Evolutionary conservation across 2,888 invertebrate genomes (phyloP).

Genomic region (Steinernema scapterisci): DNA sequence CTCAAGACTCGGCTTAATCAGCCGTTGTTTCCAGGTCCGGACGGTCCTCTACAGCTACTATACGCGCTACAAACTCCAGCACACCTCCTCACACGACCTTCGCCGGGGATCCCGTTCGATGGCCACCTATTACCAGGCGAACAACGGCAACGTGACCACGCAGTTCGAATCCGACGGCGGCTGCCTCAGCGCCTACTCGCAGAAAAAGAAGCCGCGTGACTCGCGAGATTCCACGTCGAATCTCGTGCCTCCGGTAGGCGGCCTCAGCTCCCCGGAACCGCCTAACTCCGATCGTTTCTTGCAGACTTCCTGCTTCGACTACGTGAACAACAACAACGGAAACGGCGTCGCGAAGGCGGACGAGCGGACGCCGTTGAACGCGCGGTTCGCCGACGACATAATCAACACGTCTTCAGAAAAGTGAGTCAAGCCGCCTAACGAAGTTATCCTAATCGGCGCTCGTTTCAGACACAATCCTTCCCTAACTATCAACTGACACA

Average conservation of each 20-base stretch:
- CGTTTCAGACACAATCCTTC: slow-evolving; percentile 17
- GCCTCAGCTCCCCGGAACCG: neutral
- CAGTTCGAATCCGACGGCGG: slow-evolving; percentile 27
- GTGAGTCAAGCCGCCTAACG: neutral
- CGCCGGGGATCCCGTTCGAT: slow-evolving; percentile 63
- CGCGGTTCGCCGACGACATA: slow-evolving; percentile 28
- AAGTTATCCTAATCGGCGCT: neutral
- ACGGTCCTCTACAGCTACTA: slow-evolving; percentile 61
- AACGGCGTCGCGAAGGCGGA: slow-evolving; percentile 9
- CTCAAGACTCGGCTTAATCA: slow-evolving; percentile 3
- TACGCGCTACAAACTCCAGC: slow-evolving; percentile 60
- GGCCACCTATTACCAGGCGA: slow-evolving; percentile 55
- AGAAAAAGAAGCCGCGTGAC: slow-evolving; percentile 25
- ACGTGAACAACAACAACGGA: slow-evolving; percentile 15
- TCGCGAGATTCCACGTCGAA: slow-evolving; percentile 24
- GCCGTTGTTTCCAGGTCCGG: slow-evolving; percentile 53
- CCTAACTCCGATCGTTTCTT: neutral
- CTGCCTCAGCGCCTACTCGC: slow-evolving; percentile 23
- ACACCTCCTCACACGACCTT: slow-evolving; percentile 58
- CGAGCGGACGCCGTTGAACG: slow-evolving; percentile 21
- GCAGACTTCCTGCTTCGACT: slow-evolving; percentile 20
- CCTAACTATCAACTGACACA: slow-evolving; percentile 21
- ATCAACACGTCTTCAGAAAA: slow-evolving; percentile 17
- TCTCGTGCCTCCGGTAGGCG: slow-evolving; percentile 1
- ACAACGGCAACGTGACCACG: slow-evolving; percentile 30